Evolutionary conservation across 2,113 vertebrate genomes (phyloP).

Genomic region (Calonectris borealis): DNA sequence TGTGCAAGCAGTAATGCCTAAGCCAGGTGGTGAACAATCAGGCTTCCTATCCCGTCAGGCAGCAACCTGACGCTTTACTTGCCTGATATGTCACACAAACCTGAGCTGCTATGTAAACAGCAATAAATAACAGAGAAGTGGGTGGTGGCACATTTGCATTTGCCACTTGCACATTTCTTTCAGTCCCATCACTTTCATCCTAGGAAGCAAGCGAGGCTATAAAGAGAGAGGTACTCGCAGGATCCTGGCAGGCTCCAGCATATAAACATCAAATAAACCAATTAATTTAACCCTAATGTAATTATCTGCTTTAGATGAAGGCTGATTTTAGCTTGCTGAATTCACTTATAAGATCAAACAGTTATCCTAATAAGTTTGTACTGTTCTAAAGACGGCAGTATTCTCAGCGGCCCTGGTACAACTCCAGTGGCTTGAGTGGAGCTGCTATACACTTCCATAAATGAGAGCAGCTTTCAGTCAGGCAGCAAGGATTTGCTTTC

Average conservation of each 20-base stretch:
- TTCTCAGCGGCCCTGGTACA: not conserved
- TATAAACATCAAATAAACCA: constrained; percentile 29
- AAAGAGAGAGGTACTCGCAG: not conserved
- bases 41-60: not conserved
- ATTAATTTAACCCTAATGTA: constrained; percentile 32
- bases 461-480: not conserved
- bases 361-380: constrained; percentile 36
- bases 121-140: constrained; percentile 12
- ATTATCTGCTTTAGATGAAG: constrained; percentile 44
- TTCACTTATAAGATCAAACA: constrained; percentile 39
- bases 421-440: not conserved
- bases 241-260: not conserved
- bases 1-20: not conserved
- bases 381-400: not conserved
- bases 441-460: not conserved
- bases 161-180: not conserved
- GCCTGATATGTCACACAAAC: not conserved
- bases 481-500: not conserved
- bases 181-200: not conserved
- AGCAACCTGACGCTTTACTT: not conserved
- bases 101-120: constrained; percentile 17
- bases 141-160: not conserved
- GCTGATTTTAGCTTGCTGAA: constrained; percentile 33
- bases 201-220: not conserved
- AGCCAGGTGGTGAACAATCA: not conserved